phyloP scores from a whole-genome alignment of 2,888 invertebrate genomes.

The Dicranocentrus wangi region DNA sequence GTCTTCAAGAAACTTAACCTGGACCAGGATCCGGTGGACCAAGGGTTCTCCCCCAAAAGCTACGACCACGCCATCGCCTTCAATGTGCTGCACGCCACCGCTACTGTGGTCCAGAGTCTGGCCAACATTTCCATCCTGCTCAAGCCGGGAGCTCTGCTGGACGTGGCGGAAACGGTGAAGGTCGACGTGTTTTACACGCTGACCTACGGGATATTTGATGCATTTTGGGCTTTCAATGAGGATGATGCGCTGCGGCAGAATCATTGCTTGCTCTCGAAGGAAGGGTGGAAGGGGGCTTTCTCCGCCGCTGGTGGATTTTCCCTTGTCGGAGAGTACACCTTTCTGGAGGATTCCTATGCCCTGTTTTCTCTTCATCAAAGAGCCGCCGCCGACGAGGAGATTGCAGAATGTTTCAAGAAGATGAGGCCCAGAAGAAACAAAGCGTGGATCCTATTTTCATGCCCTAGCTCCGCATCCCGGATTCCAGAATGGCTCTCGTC shows the following conservation, averaged over 20 bases:
- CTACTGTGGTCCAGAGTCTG: not conserved
- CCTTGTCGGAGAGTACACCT: not conserved
- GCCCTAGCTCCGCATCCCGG: too few species aligned
- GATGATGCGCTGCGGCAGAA: slow-evolving; percentile 31
- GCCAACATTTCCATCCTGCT: slow-evolving; percentile 10
- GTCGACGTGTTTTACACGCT: slow-evolving; percentile 23
- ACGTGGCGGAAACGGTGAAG: slow-evolving; percentile 29
- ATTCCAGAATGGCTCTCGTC: too few species aligned
- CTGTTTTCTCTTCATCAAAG: not conserved
- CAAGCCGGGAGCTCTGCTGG: slow-evolving; percentile 17
- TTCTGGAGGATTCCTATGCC: not conserved
- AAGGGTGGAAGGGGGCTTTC: slow-evolving; percentile 22
- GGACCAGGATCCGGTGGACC: slow-evolving; percentile 28
- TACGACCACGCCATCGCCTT: slow-evolving; percentile 15
- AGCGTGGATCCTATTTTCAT: too few species aligned
- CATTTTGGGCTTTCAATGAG: slow-evolving; percentile 53
- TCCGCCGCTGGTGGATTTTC: not conserved
- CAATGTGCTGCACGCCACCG: slow-evolving; percentile 27
- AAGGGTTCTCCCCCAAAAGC: slow-evolving; percentile 34
- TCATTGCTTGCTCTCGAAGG: not conserved
- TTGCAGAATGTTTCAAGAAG: not conserved
- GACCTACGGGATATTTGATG: slow-evolving; percentile 12
- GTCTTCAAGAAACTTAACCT: slow-evolving; percentile 22
- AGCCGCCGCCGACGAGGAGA: not conserved
- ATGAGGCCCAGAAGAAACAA: too few species aligned